A percentile compares a stretch with the other conserved stretches of the same genome.
Conservation (phyloP, 2,113 vertebrate species). For the Hippolais icterina region DNA sequence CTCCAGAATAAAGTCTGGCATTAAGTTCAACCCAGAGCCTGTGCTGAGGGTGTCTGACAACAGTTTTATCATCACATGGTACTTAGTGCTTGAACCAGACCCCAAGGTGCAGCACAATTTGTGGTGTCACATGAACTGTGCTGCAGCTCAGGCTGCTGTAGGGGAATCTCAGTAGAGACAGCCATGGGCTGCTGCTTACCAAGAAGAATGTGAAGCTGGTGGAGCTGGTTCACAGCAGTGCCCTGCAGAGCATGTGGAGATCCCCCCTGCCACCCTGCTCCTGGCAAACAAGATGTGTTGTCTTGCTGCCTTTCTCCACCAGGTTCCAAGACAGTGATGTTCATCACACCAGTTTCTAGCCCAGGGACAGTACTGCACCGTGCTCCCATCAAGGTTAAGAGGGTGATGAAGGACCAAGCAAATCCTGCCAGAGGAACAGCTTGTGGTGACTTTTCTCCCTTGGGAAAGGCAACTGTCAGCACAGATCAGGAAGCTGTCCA, state of each 20-base stretch:
- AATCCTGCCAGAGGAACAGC: neutral
- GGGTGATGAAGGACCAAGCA: neutral
- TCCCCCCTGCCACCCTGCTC: neutral
- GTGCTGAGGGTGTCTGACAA: neutral
- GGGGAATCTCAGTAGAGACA: neutral
- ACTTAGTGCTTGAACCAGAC: neutral
- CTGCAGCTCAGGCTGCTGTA: rapidly evolving
- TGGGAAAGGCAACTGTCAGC: neutral
- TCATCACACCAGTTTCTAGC: neutral
- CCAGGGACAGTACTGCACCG: rapidly evolving
- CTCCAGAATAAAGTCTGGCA: neutral
- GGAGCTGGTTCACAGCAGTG: neutral
- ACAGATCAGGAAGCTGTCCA: neutral
- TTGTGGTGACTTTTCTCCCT: neutral
- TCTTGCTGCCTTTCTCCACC: neutral
- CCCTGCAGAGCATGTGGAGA: neutral
- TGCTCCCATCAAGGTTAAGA: neutral
- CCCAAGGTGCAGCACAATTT: neutral
- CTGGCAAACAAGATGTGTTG: neutral
- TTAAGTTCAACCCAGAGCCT: neutral
- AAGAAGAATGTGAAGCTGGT: neutral
- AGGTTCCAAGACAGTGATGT: neutral
- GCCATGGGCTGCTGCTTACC: neutral
- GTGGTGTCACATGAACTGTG: neutral
- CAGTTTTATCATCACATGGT: neutral